Conservation (phyloP, 1,140 invertebrate species). For the Vanessa tameamea region DNA sequence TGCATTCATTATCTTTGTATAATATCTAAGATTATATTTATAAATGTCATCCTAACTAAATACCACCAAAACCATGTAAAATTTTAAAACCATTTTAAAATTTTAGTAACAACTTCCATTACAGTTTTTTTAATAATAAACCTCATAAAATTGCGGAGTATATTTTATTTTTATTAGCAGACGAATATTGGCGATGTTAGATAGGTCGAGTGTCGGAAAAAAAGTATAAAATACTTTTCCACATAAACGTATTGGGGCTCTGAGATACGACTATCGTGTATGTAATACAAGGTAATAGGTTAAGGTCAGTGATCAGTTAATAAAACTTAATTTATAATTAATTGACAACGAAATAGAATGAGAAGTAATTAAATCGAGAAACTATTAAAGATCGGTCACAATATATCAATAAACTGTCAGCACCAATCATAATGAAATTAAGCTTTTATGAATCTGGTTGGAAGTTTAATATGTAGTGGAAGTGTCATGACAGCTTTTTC, state of each 20-base stretch:
- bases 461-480: neutral
- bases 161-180: too few species aligned
- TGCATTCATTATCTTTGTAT: too few species aligned
- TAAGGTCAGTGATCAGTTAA: constrained; percentile 4
- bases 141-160: too few species aligned
- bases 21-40: too few species aligned
- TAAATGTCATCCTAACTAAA: too few species aligned
- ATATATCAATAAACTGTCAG: constrained; percentile 34
- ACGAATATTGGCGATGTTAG: too few species aligned
- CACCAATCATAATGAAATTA: constrained; percentile 16
- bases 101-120: too few species aligned
- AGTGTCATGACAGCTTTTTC: neutral
- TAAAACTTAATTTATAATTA: constrained; percentile 14
- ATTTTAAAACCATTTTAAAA: too few species aligned
- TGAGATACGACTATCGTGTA: neutral
- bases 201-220: too few species aligned
- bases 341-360: constrained; percentile 14
- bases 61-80: too few species aligned
- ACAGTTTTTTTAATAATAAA: too few species aligned
- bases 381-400: constrained; percentile 22
- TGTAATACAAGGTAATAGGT: neutral
- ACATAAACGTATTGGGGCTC: neutral
- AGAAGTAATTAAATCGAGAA: constrained; percentile 25
- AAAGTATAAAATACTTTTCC: too few species aligned
- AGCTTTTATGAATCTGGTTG: neutral